Percentiles rank a stretch among this genome's conserved stretches.
phyloP scores from a whole-genome alignment of 2,888 invertebrate species.

The Euclidia mi region DNA sequence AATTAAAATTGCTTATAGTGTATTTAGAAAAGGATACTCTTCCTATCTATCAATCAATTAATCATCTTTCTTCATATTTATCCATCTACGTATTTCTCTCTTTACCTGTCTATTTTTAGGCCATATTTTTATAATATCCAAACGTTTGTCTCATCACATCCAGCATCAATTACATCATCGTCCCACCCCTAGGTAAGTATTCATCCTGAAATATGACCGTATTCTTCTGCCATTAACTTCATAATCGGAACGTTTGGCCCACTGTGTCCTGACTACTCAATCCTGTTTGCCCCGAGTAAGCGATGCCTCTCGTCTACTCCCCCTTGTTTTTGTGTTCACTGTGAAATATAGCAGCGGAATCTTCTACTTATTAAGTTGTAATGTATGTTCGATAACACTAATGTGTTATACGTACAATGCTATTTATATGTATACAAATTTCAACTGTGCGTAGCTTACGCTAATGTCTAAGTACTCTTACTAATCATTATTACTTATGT shows the following conservation, averaged over 20 bases:
- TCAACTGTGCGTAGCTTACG: no score
- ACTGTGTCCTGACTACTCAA: slow-evolving; percentile 42
- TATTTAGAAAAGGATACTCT: no score
- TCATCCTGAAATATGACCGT: slow-evolving; percentile 61
- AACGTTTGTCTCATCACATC: background rate
- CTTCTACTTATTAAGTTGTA: slow-evolving; percentile 26
- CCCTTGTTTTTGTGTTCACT: slow-evolving; percentile 41
- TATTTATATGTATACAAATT: no score
- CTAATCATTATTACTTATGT: no score
- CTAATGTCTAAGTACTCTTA: no score
- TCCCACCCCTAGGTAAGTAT: slow-evolving; percentile 51
- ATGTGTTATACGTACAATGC: no score
- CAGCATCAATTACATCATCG: background rate
- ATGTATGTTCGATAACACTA: slow-evolving; percentile 9
- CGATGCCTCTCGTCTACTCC: slow-evolving; percentile 31
- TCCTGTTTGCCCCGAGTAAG: slow-evolving; percentile 55
- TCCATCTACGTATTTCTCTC: no score
- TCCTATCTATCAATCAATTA: no score
- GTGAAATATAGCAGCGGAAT: slow-evolving; percentile 47
- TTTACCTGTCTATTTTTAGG: no score
- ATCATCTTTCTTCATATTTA: no score
- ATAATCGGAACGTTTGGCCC: slow-evolving; percentile 48
- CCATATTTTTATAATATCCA: no score
- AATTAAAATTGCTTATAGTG: no score
- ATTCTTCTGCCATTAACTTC: slow-evolving; percentile 64